Evolutionary conservation across 2,888 invertebrate genomes (phyloP), one percentile per base, ranked within the genome.

Genomic region (Agrochola litura): DNA sequence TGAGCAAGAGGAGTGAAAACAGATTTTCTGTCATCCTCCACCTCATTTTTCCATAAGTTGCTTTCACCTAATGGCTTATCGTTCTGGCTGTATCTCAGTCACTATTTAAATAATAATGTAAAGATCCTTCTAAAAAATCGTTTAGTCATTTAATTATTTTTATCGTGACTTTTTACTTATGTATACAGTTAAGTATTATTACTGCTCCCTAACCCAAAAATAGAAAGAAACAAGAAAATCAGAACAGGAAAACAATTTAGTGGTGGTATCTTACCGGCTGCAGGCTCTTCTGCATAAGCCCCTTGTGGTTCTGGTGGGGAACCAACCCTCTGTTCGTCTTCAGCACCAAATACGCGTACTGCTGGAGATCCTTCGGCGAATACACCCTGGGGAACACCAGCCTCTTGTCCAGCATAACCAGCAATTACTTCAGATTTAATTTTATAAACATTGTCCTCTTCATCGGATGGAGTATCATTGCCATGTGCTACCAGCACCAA

Each of bases 401-500:
- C 41, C 9, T 79, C 76, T 41, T 67, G 46, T 6, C 5, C 6
- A 2, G 16, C 52, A 61, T 75, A 37, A 9, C 5, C n/a, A 25
- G 19, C 19, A 0, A 22, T 16, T 74, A 12, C 41, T 30, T 49
- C n/a, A n/a, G 67, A 12, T 66, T 46, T n/a, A 12, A 49, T n/a
- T 66, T 19, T 8, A 49, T 49, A 67, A 49, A 49, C 46, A n/a
- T 2, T 30, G 3, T 16, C 14, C 9, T 25, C 19, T 25, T 25
- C 49, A 25, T 52, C 30, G 12, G 14, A 37, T 54, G 52, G 30
- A 76, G n/a, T 19, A 37, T 2, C 46, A 25, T 56, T 16, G 1
- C 79, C 46, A 3, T 49, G 46, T 41, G 67, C 79, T 25, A 41
- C 67, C 56, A 77, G 52, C 61, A 52, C 61, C 52, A 76, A 78